Percentiles rank a stretch among this genome's conserved stretches.
Evolutionary conservation across 2,888 invertebrate genomes (phyloP).

Genomic region (Drosophila vallismaia): DNA sequence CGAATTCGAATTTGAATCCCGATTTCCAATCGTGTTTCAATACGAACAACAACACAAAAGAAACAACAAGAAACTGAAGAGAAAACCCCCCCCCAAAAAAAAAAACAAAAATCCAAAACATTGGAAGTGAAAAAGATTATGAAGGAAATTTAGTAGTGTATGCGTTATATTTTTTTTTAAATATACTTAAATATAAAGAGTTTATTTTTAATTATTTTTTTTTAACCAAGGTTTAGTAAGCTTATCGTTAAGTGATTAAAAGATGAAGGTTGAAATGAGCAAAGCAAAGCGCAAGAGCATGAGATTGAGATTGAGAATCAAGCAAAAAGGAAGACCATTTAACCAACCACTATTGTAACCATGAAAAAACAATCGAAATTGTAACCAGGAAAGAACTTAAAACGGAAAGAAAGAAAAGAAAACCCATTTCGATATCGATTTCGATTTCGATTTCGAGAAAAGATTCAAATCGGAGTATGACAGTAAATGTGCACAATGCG

Average conservation of each 20-base stretch:
- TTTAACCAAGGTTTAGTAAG: slow-evolving; percentile 55
- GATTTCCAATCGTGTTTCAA: neutral
- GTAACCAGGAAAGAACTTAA: too few species aligned
- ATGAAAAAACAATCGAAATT: too few species aligned
- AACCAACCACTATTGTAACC: too few species aligned
- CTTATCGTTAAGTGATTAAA: slow-evolving; percentile 61
- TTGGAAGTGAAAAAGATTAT: slow-evolving; percentile 25
- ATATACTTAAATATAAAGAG: slow-evolving; percentile 65
- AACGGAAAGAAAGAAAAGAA: neutral
- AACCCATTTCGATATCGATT: too few species aligned
- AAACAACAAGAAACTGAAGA: neutral
- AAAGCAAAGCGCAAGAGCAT: slow-evolving; percentile 5
- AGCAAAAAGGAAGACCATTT: slow-evolving; percentile 11
- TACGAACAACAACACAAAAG: slow-evolving; percentile 8
- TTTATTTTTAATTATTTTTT: slow-evolving; percentile 65
- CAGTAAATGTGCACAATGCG: slow-evolving; percentile 11
- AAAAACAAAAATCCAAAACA: neutral
- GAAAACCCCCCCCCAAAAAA: slow-evolving; percentile 18
- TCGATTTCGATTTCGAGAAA: too few species aligned
- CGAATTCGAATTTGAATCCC: too few species aligned
- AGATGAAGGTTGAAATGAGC: slow-evolving; percentile 3
- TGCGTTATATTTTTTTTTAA: slow-evolving; percentile 61
- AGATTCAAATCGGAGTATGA: too few species aligned
- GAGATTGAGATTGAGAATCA: slow-evolving; percentile 21
- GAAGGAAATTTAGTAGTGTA: slow-evolving; percentile 56